Evolutionary conservation across 2,888 invertebrate species (phyloP), one percentile per base, ranked within the genome.

Genomic region (Tiliacea citrago): DNA sequence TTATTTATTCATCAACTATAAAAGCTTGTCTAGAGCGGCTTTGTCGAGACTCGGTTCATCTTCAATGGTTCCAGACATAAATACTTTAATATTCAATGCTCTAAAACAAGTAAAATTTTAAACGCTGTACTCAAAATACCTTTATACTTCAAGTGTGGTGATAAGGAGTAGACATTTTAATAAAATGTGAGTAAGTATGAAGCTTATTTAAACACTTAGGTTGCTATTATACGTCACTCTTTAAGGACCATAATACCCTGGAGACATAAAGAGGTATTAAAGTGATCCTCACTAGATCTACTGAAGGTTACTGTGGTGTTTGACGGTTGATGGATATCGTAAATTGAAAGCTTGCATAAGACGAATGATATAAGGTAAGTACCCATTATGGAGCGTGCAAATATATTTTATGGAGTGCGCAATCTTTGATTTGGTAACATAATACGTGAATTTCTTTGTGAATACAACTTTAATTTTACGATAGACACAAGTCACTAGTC

Each of bases 251-350:
- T 68, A 63, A 55, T 60, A 69, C 21, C 39, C 42, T 45, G 47
- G 42, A 60, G 67, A 45, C 60, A 57, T 82, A 73, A 81, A 77
- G 51, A 13, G 51, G 55, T 12, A 70, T 68, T 70, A 42, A 45
- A 58, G 47, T 24, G 55, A 47, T 45, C 24, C 35, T 65, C 12
- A 51, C 51, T 42, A 13, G 21, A 68, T 70, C n/a, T 60, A 16
- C 29, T 35, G n/a, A 75, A 49, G 53, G 42, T 62, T 63, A 63
- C n/a, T 39, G 29, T 12, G 10, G 29, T 42, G 55, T 16, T 69
- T 57, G 21, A 70, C 29, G 18, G 21, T 35, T 63, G 10, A 21
- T 29, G 12, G 18, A 1, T 13, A 16, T 67, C 61, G 13, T 73
- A 73, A 73, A 73, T 68, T 53, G 9, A 24, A 75, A 49, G 49